These are phyloP conservation scores for Paralichthys olivaceus DNA, from an alignment of 2,113 vertebrate genomes.

Conservation along the genomic window DNA sequence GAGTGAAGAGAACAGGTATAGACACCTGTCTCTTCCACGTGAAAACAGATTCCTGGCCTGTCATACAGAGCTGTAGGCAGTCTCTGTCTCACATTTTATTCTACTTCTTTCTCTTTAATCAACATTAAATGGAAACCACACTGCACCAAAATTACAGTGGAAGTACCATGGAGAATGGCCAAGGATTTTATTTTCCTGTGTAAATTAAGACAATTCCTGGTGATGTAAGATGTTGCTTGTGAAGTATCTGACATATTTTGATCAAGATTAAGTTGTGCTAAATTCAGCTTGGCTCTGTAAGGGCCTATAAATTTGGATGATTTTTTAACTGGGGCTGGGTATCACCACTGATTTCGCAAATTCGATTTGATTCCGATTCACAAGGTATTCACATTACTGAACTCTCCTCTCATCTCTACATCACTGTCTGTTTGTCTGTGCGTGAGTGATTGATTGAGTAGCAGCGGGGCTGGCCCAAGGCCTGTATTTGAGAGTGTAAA, in stretches of 20 bases:
- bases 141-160: constrained; percentile 51
- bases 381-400: too few relatives aligned
- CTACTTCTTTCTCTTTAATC: constrained; percentile 41
- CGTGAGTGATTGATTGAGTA: too few relatives aligned
- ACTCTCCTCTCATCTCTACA: too few relatives aligned
- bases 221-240: constrained; percentile 22
- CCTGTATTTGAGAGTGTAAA: too few relatives aligned
- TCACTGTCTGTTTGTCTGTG: too few relatives aligned
- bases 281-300: neutral
- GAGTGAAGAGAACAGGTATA: constrained; percentile 63
- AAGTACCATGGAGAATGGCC: constrained; percentile 58
- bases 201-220: neutral
- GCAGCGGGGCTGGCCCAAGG: too few relatives aligned
- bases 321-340: too few relatives aligned
- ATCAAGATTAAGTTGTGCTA: neutral
- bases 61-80: constrained; percentile 6
- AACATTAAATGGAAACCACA: constrained; percentile 42
- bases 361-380: too few relatives aligned
- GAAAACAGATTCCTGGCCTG: constrained; percentile 42
- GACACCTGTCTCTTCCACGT: constrained; percentile 55
- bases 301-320: too few relatives aligned
- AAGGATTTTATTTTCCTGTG: constrained; percentile 66
- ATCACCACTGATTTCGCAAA: too few relatives aligned
- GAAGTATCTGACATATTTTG: constrained; percentile 3
- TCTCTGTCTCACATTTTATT: constrained; percentile 40